Percentiles rank a stretch among this genome's conserved stretches.
Evolutionary conservation across 2,113 vertebrate genomes (phyloP).

Genomic region (Corythornis cristatus): DNA sequence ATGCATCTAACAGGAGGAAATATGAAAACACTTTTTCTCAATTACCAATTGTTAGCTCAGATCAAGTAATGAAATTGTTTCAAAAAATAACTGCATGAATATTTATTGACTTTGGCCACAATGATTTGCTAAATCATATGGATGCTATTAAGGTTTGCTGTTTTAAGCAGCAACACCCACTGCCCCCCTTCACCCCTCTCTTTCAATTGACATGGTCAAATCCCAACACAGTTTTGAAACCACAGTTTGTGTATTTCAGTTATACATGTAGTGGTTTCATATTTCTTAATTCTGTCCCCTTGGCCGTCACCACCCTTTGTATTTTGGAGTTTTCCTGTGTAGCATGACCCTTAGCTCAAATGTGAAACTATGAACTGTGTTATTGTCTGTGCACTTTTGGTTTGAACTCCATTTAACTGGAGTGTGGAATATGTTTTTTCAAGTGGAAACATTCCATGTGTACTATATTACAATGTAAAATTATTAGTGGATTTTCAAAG

Average conservation of each 20-base stretch:
- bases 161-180: constrained; percentile 67
- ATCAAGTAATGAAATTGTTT: constrained; percentile 74
- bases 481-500: constrained; percentile 53
- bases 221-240: constrained; percentile 67
- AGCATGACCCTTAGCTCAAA: constrained; percentile 5
- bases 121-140: constrained; percentile 78
- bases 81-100: constrained; percentile 76
- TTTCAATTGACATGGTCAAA: constrained; percentile 73
- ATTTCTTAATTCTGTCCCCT: constrained; percentile 32
- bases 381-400: neutral
- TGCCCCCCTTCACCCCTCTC: constrained; percentile 1
- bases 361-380: constrained; percentile 2
- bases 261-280: constrained; percentile 48
- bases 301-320: neutral
- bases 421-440: constrained; percentile 18
- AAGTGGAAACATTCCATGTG: constrained; percentile 15
- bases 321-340: constrained; percentile 45
- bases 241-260: constrained; percentile 54
- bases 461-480: neutral
- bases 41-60: constrained; percentile 63
- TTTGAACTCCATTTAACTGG: constrained; percentile 33
- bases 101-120: constrained; percentile 81
- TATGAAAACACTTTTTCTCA: constrained; percentile 47
- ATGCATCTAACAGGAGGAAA: constrained; percentile 36
- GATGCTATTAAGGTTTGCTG: constrained; percentile 78